A percentile compares a stretch with the other conserved stretches of the same genome.
Evolutionary conservation across 2,888 invertebrate genomes (phyloP).

Genomic region (Stenotaenia linearis): DNA sequence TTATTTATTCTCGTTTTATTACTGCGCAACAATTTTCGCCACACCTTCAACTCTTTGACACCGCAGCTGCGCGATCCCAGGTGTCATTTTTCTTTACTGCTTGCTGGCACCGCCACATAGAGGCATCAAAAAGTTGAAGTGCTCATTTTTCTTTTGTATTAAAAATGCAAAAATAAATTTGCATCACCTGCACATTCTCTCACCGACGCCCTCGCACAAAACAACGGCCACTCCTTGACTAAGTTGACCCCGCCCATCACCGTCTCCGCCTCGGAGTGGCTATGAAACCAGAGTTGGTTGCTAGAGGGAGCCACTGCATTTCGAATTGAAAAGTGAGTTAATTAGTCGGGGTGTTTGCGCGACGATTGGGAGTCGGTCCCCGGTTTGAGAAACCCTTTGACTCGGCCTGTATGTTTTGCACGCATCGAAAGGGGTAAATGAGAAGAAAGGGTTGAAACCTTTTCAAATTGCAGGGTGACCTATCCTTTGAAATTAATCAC

Average conservation of each 20-base stretch:
- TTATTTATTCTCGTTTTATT: not conserved
- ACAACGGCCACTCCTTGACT: not conserved
- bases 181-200: slow-evolving; percentile 14
- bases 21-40: not conserved
- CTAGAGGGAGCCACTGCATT: slow-evolving; percentile 13
- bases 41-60: slow-evolving; percentile 26
- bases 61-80: slow-evolving; percentile 17
- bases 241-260: not conserved
- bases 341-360: not conserved
- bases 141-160: slow-evolving; percentile 17
- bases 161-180: slow-evolving; percentile 20
- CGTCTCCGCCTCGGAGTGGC: not conserved
- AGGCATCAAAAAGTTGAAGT: slow-evolving; percentile 15
- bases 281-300: not conserved
- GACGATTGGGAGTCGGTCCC: not conserved
- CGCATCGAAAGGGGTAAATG: slow-evolving; percentile 23
- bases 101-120: not conserved
- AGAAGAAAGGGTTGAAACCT: slow-evolving; percentile 21
- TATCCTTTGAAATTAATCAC: slow-evolving; percentile 26
- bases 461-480: slow-evolving; percentile 24
- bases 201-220: slow-evolving; percentile 20
- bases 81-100: slow-evolving; percentile 17
- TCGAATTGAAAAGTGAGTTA: slow-evolving; percentile 3
- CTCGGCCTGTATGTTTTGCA: slow-evolving; percentile 15
- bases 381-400: not conserved